Evolutionary conservation across 2,888 invertebrate genomes (phyloP).

Genomic region (Teleogryllus oceanicus): DNA sequence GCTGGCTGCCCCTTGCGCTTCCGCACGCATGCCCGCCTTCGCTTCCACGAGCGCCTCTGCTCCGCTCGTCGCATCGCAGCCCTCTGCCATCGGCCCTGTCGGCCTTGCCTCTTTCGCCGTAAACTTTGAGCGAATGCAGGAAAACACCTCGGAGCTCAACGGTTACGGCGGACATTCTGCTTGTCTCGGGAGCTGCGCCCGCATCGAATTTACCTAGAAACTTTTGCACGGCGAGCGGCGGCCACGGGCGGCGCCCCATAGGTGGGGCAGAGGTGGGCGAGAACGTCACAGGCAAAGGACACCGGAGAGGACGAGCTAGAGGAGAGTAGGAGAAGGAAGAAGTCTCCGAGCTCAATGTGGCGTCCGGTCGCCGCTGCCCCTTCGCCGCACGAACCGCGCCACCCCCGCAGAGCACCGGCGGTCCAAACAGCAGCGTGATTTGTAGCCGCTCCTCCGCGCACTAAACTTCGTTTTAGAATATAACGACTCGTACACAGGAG

Average conservation of each 20-base stretch:
- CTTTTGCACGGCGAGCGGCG: neutral
- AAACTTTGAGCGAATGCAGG: too few species aligned
- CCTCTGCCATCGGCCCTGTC: too few species aligned
- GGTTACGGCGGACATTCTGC: neutral
- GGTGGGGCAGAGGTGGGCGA: neutral
- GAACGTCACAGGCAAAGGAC: too few species aligned
- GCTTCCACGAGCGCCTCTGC: too few species aligned
- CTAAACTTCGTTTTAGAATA: conserved; percentile 18
- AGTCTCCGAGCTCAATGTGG: neutral
- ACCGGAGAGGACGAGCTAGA: too few species aligned
- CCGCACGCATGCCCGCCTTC: too few species aligned
- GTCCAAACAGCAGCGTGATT: conserved; percentile 1
- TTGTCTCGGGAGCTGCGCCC: neutral
- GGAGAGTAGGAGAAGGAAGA: too few species aligned
- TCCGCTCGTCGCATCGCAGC: too few species aligned
- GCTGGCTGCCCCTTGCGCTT: too few species aligned
- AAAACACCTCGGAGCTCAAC: neutral
- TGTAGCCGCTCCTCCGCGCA: neutral
- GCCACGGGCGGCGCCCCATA: neutral
- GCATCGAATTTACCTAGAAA: neutral
- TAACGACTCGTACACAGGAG: conserved; percentile 10
- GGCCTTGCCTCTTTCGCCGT: too few species aligned
- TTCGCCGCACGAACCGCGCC: neutral
- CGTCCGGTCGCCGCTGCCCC: neutral
- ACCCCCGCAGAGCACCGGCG: neutral